Conservation (phyloP, 2,113 vertebrate species). For the Xyrauchen texanus region DNA sequence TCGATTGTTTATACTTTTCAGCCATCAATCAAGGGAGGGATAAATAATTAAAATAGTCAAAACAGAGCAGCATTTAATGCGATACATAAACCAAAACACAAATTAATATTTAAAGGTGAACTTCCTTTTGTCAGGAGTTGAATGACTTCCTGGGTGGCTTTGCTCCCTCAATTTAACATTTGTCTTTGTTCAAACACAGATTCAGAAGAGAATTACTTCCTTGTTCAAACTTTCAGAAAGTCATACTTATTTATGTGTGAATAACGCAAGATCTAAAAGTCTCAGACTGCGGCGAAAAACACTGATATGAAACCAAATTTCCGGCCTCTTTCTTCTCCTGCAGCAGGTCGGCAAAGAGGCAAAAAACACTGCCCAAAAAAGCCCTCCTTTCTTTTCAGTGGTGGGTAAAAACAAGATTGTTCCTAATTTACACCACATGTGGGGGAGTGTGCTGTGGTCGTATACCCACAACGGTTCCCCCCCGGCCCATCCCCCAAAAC, state of each 20-base stretch:
- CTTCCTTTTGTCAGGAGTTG: slow-evolving; percentile 65
- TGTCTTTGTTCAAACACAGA: slow-evolving; percentile 3
- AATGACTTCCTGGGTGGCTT: slow-evolving; percentile 63
- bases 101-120: slow-evolving; percentile 70
- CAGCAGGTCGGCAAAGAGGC: slow-evolving; percentile 58
- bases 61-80: slow-evolving; percentile 69
- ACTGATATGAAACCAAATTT: slow-evolving; percentile 66
- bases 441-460: slow-evolving; percentile 77
- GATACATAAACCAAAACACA: slow-evolving; percentile 63
- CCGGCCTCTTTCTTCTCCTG: slow-evolving; percentile 51
- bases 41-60: slow-evolving; percentile 71
- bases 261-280: slow-evolving; percentile 47
- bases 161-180: slow-evolving; percentile 40
- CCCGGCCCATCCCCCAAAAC: slow-evolving; percentile 59
- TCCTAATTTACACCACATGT: slow-evolving; percentile 84
- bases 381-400: slow-evolving; percentile 74
- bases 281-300: slow-evolving; percentile 54
- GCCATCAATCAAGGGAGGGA: slow-evolving; percentile 62
- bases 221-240: slow-evolving; percentile 46
- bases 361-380: slow-evolving; percentile 66
- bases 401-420: slow-evolving; percentile 82
- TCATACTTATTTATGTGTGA: slow-evolving; percentile 59
- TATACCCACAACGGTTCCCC: slow-evolving; percentile 68
- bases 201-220: slow-evolving; percentile 10
- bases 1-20: slow-evolving; percentile 42